Conservation (phyloP, 2,888 invertebrate species). For the Megaustenia siamemsis region DNA sequence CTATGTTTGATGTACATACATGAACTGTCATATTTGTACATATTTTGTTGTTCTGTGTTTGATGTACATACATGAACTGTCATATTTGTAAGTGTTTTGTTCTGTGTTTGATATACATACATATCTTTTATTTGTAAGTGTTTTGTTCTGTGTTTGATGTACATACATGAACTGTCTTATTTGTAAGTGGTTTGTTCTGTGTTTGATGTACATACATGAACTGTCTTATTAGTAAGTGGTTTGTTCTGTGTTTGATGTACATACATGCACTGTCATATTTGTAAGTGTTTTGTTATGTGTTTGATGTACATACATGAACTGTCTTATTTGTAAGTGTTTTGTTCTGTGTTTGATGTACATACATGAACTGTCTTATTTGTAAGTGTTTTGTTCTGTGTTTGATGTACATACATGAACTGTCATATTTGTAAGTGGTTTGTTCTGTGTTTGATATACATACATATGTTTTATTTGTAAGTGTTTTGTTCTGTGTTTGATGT, state of each 20-base stretch:
- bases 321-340: slow-evolving; percentile 78
- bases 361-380: too few relatives aligned
- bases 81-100: background rate
- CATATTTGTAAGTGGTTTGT: background rate
- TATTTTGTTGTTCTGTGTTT: background rate
- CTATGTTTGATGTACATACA: background rate
- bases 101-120: background rate
- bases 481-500: too few relatives aligned
- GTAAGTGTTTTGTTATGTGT: slow-evolving; percentile 67
- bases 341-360: background rate
- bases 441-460: background rate
- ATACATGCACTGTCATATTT: too few relatives aligned
- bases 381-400: too few relatives aligned
- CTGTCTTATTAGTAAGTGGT: too few relatives aligned
- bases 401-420: background rate
- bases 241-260: too few relatives aligned
- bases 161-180: too few relatives aligned
- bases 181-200: too few relatives aligned
- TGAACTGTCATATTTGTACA: too few relatives aligned
- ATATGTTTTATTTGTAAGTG: background rate
- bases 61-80: background rate
- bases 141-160: too few relatives aligned
- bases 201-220: too few relatives aligned
- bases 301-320: too few relatives aligned
- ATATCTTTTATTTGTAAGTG: background rate